Percentiles rank a stretch among this genome's conserved stretches.
These are phyloP conservation scores for Orycteropus afer DNA, from an alignment of 2,113 vertebrate species.

Conservation along the genomic window DNA sequence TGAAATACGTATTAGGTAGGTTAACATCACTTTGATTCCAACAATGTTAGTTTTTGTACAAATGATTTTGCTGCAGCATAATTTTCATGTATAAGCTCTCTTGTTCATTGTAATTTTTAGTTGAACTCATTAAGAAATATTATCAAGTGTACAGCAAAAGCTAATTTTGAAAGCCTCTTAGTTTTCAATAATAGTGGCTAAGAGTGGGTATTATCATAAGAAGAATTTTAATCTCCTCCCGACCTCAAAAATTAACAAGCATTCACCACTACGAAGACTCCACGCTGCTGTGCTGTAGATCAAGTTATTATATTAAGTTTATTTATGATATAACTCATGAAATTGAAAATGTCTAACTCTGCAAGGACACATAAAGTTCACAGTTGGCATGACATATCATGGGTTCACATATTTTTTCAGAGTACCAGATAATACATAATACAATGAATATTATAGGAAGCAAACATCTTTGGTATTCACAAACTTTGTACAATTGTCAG, in stretches of 20 bases:
- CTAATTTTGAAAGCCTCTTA: background rate
- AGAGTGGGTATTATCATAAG: background rate
- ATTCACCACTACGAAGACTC: background rate
- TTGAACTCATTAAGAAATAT: conserved; percentile 6
- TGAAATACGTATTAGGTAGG: background rate
- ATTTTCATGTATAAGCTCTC: background rate
- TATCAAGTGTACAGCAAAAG: background rate
- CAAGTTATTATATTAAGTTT: background rate
- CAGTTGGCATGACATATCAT: background rate
- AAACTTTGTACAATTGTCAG: background rate
- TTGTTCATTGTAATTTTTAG: conserved; percentile 17
- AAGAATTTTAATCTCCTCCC: background rate
- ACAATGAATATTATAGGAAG: background rate
- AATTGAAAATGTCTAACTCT: background rate
- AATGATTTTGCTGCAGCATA: background rate
- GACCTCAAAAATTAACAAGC: background rate
- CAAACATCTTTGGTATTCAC: background rate
- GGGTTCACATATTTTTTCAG: background rate
- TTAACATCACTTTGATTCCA: conserved; percentile 2
- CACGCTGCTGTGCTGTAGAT: background rate
- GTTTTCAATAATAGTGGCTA: background rate
- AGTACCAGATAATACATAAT: background rate
- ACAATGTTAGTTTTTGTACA: background rate
- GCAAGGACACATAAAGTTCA: background rate
- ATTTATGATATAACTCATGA: background rate